Conservation (phyloP, 2,797 vertebrate genomes). For the Gambusia yucatana region DNA sequence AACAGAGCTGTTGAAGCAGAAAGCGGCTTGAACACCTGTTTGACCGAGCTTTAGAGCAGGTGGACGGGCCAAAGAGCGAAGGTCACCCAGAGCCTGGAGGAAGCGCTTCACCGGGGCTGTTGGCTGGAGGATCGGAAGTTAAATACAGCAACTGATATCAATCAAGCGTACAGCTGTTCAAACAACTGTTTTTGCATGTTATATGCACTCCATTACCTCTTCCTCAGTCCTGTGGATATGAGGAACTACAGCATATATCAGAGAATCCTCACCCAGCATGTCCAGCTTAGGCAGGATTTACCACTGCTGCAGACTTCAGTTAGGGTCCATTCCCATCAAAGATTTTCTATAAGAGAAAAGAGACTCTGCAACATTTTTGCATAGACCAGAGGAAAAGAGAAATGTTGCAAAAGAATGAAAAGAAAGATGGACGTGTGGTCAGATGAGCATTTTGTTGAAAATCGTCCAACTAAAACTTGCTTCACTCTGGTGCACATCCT, state of each 20-base stretch:
- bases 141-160: conserved; percentile 54
- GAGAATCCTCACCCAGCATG: conserved; percentile 20
- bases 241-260: conserved; percentile 15
- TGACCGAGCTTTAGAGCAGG: conserved; percentile 64
- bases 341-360: not conserved
- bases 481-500: conserved; percentile 29
- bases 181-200: conserved; percentile 59
- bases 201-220: conserved; percentile 58
- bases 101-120: conserved; percentile 35
- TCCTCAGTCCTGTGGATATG: conserved; percentile 42
- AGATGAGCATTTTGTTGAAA: conserved; percentile 32
- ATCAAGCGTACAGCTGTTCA: conserved; percentile 57
- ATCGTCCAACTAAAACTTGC: conserved; percentile 27
- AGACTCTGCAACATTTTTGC: not conserved
- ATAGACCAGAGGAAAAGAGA: conserved; percentile 16
- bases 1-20: conserved; percentile 34
- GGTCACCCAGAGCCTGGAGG: conserved; percentile 48
- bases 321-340: conserved; percentile 1
- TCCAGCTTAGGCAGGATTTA: conserved; percentile 4
- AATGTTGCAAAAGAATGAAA: conserved; percentile 22
- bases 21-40: conserved; percentile 70
- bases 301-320: not conserved
- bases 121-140: conserved; percentile 12
- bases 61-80: conserved; percentile 70
- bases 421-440: not conserved